Conservation (phyloP, 2,888 invertebrate genomes). For the Lacanobia wlatinum region DNA sequence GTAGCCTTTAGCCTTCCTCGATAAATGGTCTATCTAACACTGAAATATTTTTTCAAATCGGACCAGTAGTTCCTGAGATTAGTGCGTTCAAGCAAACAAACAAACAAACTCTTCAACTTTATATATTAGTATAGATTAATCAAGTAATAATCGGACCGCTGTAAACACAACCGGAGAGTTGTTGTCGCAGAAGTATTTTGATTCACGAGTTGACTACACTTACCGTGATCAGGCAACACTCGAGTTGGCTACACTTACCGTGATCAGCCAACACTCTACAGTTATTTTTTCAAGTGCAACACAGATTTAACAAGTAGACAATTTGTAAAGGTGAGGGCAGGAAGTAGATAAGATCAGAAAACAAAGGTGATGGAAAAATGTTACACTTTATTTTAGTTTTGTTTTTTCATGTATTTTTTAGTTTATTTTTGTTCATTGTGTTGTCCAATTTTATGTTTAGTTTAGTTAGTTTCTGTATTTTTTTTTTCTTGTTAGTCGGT, state of each 20-base stretch:
- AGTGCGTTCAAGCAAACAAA: too few relatives aligned
- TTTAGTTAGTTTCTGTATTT: conserved; percentile 40
- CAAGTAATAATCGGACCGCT: too few relatives aligned
- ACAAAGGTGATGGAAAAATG: conserved; percentile 50
- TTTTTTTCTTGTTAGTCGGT: background rate
- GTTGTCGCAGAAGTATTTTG: background rate
- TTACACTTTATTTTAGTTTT: conserved; percentile 9
- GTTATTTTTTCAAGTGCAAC: conserved; percentile 57
- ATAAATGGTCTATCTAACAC: too few relatives aligned
- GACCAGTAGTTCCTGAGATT: too few relatives aligned
- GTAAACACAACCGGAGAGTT: background rate
- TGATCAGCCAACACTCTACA: background rate
- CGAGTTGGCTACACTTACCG: background rate
- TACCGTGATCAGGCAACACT: too few relatives aligned
- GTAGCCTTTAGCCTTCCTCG: too few relatives aligned
- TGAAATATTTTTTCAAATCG: too few relatives aligned
- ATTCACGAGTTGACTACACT: background rate
- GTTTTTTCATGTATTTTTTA: conserved; percentile 27
- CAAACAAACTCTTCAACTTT: too few relatives aligned
- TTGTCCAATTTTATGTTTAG: conserved; percentile 50
- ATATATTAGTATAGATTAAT: too few relatives aligned
- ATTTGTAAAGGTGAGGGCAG: conserved; percentile 40
- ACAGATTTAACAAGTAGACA: conserved; percentile 9
- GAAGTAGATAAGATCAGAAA: conserved; percentile 28
- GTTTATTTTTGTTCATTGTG: conserved; percentile 42